Evolutionary conservation across 2,888 invertebrate genomes (phyloP), one percentile per base, ranked within the genome.

Genomic region (Campoplex nolae): DNA sequence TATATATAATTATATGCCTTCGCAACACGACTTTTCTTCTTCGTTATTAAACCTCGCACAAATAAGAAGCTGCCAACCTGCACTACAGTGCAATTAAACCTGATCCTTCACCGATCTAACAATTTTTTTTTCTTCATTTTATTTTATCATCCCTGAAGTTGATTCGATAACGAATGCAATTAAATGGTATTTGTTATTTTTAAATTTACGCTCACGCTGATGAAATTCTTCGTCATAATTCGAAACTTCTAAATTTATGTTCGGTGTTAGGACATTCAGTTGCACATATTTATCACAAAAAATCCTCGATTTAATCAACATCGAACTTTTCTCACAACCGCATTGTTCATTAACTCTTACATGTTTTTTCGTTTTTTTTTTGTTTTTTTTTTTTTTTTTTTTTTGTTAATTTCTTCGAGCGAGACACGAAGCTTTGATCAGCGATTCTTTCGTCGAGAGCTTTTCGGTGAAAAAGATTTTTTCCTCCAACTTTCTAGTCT

Each of bases 281-380:
- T 83, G 54, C 74, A 77, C 56, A 79, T 7, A 32, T 81, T 83
- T 78, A 83, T 81, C 76, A 87, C 83, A 86, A 88, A 58, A 54
- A 48, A 83, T 79, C 48, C 78, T 67, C 70, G 84, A 48, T 80
- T 71, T 48, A 74, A 81, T 77, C 71, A 81, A 86, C 86, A 88
- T 86, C 79, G 82, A 87, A 88, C 87, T 87, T 87, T 62, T 88
- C 84, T 86, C 81, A 84, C 76, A 83, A 82, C 83, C 84, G 76
- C 62, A 71, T 71, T 80, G 38, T 80, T 51, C 4, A 65, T 32
- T 51, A 8, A 32, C 28, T 28, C n/a, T 58, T 58, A 58, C 58
- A 58, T 28, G 23, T 67, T 67, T 79, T 48, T 38, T 38, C 38
- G 38, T 38, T 38, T 62, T 75, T 70, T 62, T 6, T 18, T 62